phyloP scores from a whole-genome alignment of 2,113 vertebrate genomes.

The Lampris megalopsis region DNA sequence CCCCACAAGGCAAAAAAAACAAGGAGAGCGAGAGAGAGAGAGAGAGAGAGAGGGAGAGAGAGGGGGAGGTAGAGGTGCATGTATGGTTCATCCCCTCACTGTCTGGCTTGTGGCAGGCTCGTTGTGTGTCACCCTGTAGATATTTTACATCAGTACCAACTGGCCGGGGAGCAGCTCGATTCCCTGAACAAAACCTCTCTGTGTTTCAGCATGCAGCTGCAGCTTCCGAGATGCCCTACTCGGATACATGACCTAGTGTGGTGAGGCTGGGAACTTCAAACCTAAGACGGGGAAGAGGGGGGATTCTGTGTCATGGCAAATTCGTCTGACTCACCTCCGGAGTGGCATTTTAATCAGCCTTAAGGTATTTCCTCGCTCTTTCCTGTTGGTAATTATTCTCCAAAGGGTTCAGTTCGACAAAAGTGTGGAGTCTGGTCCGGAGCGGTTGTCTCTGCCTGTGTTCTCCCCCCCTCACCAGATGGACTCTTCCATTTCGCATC shows the following conservation, averaged over 20 bases:
- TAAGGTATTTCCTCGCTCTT: neutral
- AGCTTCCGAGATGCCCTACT: conserved; percentile 74
- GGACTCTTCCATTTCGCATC: conserved; percentile 75
- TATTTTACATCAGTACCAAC: conserved; percentile 70
- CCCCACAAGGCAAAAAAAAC: conserved; percentile 3
- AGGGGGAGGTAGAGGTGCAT: conserved; percentile 8
- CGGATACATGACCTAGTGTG: conserved; percentile 71
- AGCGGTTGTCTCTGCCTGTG: conserved; percentile 12
- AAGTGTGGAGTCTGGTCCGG: neutral
- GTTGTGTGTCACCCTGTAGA: conserved; percentile 39
- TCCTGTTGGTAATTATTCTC: neutral
- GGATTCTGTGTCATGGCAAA: neutral
- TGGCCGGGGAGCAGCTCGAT: conserved; percentile 53
- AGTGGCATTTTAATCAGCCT: conserved; percentile 7
- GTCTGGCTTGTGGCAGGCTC: neutral
- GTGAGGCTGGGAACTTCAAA: conserved; percentile 53
- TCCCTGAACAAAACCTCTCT: conserved; percentile 76
- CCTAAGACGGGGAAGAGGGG: conserved; percentile 39
- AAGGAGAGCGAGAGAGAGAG: neutral
- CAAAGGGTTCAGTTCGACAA: neutral
- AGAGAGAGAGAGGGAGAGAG: conserved; percentile 1
- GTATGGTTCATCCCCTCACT: neutral
- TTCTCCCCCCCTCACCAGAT: conserved; percentile 48
- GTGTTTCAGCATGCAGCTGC: conserved; percentile 77
- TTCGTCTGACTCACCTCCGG: neutral